Conservation (phyloP, 1,140 invertebrate genomes). For the Maconellicoccus hirsutus region DNA sequence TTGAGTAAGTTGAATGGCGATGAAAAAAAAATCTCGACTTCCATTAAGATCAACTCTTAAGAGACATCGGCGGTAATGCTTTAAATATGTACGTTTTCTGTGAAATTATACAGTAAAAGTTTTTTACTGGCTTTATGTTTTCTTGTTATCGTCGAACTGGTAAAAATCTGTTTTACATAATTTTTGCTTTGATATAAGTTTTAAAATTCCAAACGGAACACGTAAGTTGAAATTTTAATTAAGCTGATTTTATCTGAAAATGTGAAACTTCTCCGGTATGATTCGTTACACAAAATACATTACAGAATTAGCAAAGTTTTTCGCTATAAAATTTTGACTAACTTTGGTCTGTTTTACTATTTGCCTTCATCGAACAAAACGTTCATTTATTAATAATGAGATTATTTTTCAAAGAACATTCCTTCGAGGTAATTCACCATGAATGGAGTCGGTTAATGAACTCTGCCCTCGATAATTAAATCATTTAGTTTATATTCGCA, state of each 20-base stretch:
- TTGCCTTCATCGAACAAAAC: neutral
- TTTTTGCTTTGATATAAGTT: slow-evolving; percentile 1
- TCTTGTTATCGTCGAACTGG: neutral
- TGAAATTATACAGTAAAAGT: neutral
- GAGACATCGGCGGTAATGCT: neutral
- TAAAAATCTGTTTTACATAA: slow-evolving; percentile 8
- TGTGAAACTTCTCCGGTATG: neutral
- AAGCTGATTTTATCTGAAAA: slow-evolving; percentile 5
- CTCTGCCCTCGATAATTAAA: no score
- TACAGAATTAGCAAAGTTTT: neutral
- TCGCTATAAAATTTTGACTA: neutral
- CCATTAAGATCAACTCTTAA: slow-evolving; percentile 4
- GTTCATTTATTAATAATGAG: neutral
- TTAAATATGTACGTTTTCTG: neutral
- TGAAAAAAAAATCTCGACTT: neutral
- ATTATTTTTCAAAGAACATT: neutral
- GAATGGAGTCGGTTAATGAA: neutral
- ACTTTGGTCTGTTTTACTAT: neutral
- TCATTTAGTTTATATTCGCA: no score
- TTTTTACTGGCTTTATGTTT: neutral
- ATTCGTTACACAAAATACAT: neutral
- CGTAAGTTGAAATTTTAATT: neutral
- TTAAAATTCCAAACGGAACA: neutral
- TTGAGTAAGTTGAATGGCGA: neutral
- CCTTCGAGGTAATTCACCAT: neutral